Conservation (phyloP, 2,888 invertebrate genomes). For the Gymnoscelis rufifasciata region DNA sequence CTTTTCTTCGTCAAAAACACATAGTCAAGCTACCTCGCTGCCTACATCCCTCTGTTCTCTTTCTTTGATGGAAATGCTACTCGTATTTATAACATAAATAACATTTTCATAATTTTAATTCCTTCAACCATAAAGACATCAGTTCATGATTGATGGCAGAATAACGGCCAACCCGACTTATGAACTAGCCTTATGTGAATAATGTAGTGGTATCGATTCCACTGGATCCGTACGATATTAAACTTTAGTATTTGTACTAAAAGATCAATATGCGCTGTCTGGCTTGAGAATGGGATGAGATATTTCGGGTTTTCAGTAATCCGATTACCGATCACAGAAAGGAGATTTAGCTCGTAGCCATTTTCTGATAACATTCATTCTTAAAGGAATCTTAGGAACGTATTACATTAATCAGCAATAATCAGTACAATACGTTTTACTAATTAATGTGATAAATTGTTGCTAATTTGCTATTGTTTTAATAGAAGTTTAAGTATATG, state of each 20-base stretch:
- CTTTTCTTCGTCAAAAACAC: too few relatives aligned
- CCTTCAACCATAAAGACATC: slow-evolving; percentile 24
- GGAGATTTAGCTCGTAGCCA: not conserved
- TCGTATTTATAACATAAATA: too few relatives aligned
- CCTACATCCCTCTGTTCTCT: too few relatives aligned
- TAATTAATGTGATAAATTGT: too few relatives aligned
- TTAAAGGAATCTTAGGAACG: not conserved
- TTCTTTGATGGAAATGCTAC: too few relatives aligned
- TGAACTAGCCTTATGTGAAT: slow-evolving; percentile 27
- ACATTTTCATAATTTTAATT: slow-evolving; percentile 23
- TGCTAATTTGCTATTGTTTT: too few relatives aligned
- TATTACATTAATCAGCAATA: not conserved
- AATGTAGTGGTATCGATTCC: slow-evolving; percentile 22
- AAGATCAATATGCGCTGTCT: not conserved
- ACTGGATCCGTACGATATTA: slow-evolving; percentile 1
- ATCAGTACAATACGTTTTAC: not conserved
- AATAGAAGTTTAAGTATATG: too few relatives aligned
- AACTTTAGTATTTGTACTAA: slow-evolving; percentile 2
- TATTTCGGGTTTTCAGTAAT: slow-evolving; percentile 5
- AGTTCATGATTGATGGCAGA: slow-evolving; percentile 49
- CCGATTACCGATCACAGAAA: slow-evolving; percentile 6
- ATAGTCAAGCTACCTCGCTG: too few relatives aligned
- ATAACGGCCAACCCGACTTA: slow-evolving; percentile 35
- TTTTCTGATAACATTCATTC: slow-evolving; percentile 3
- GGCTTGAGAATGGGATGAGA: not conserved